Conservation (phyloP, 1,140 invertebrate genomes). For the Papilio polyxenes region DNA sequence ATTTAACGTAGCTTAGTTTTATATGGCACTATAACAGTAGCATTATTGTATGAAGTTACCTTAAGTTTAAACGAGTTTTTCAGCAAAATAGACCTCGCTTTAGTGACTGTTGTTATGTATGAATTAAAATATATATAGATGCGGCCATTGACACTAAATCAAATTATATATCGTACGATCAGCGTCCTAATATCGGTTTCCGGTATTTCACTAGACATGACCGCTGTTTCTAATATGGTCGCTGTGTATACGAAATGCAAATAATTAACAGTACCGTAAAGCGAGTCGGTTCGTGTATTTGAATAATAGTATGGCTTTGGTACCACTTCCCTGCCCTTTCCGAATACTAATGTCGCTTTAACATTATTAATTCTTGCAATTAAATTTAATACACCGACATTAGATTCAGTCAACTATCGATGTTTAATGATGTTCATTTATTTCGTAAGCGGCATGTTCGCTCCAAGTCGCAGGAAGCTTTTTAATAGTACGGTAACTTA, state of each 20-base stretch:
- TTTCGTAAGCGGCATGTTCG: slow-evolving; percentile 10
- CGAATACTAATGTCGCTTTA: slow-evolving; percentile 36
- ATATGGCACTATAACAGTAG: too few relatives aligned
- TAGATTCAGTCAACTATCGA: slow-evolving; percentile 24
- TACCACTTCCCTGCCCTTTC: slow-evolving; percentile 34
- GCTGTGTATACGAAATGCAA: slow-evolving; percentile 32
- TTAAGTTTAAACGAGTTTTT: too few relatives aligned
- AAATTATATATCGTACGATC: slow-evolving; percentile 6
- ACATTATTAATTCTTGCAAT: slow-evolving; percentile 38
- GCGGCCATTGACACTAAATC: slow-evolving; percentile 9
- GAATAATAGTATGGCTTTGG: slow-evolving; percentile 34
- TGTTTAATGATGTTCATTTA: slow-evolving; percentile 6
- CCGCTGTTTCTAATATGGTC: slow-evolving; percentile 15
- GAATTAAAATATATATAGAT: background rate
- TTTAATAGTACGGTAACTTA: slow-evolving; percentile 2
- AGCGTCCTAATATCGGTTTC: slow-evolving; percentile 29
- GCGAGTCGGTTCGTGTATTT: slow-evolving; percentile 23
- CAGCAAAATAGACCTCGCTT: too few relatives aligned
- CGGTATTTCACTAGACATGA: slow-evolving; percentile 26
- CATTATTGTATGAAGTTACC: too few relatives aligned
- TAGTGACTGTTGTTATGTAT: background rate
- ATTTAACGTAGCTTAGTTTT: background rate
- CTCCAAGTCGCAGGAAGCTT: slow-evolving; percentile 14
- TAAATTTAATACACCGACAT: slow-evolving; percentile 20
- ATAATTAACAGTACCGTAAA: slow-evolving; percentile 33